Percentiles rank a stretch among this genome's conserved stretches.
Conservation (phyloP, 2,888 invertebrate genomes). For the Amphipyra berbera region DNA sequence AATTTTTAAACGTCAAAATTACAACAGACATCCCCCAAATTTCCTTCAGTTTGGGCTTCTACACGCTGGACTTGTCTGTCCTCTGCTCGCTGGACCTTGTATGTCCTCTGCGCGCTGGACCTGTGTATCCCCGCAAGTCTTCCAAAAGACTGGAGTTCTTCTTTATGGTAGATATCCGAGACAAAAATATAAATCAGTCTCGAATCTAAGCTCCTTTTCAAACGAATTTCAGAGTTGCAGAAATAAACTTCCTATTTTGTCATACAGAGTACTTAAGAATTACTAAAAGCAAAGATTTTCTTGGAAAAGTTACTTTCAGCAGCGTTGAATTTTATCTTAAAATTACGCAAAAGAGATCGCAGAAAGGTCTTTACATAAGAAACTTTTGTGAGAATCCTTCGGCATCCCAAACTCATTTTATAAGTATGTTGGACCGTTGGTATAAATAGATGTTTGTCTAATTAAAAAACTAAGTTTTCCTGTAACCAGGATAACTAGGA, state of each 20-base stretch:
- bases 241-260: constrained; percentile 31
- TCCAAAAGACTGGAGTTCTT: too few species aligned
- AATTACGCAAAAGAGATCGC: constrained; percentile 5
- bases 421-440: not conserved
- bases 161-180: too few species aligned
- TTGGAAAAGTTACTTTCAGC: constrained; percentile 1
- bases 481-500: not conserved
- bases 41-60: too few species aligned
- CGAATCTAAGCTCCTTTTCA: not conserved
- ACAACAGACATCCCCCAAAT: too few species aligned
- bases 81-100: too few species aligned
- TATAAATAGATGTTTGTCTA: constrained; percentile 12
- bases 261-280: constrained; percentile 30
- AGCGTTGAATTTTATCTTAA: constrained; percentile 13
- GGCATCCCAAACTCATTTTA: constrained; percentile 7
- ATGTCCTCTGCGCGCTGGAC: too few species aligned
- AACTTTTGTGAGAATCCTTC: constrained; percentile 20
- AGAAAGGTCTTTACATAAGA: constrained; percentile 1
- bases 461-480: constrained; percentile 27
- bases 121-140: too few species aligned
- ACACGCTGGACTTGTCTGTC: too few species aligned
- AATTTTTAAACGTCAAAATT: too few species aligned
- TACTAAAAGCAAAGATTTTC: constrained; percentile 16
- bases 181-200: too few species aligned
- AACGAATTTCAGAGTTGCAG: constrained; percentile 22